Evolutionary conservation across 2,888 invertebrate genomes (phyloP), one percentile per base, ranked within the genome.

Genomic region (Slavum lentiscoides): DNA sequence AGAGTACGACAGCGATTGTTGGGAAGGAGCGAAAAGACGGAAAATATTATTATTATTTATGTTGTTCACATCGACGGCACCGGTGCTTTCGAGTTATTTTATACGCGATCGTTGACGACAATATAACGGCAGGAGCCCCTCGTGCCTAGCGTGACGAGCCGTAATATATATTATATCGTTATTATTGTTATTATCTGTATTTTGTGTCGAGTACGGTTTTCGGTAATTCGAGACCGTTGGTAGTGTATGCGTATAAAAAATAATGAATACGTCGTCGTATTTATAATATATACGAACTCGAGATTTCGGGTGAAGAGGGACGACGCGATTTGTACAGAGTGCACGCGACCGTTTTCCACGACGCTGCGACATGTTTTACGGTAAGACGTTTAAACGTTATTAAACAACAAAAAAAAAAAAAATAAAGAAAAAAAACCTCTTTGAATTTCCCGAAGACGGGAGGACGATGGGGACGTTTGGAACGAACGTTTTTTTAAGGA

Each of bases 61-160:
- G 9, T 68, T 17, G n/a, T 53, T 68, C 6, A 15, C 19, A 15
- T 49, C 11, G 23, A 30, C 30, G 5, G 0, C 2, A n/a, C n/a
- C n/a, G 17, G 49, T 39, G 23, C 43, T 17, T 53, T 23, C 21
- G n/a, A 43, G 13, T 15, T 7, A 59, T 7, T n/a, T 30, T 30
- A 30, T 30, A 30, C 4, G 17, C 49, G 23, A 23, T 2, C 37
- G 64, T 43, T 17, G 43, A 23, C 37, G 37, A 37, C 59, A 23
- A 43, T 53, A 64, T 21, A 9, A 21, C 21, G 9, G 23, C 74
- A 21, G 53, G 64, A 74, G 55, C 39, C 11, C 55, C 23, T 23
- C 66, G 75, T 75, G 67, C 75, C 75, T 75, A 43, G 75, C 75
- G 75, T 75, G 75, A 67, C 75, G 67, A 67, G 4, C 23, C 13